phyloP scores from a whole-genome alignment of 1,140 invertebrate genomes.

The Solenopsis fugax region DNA sequence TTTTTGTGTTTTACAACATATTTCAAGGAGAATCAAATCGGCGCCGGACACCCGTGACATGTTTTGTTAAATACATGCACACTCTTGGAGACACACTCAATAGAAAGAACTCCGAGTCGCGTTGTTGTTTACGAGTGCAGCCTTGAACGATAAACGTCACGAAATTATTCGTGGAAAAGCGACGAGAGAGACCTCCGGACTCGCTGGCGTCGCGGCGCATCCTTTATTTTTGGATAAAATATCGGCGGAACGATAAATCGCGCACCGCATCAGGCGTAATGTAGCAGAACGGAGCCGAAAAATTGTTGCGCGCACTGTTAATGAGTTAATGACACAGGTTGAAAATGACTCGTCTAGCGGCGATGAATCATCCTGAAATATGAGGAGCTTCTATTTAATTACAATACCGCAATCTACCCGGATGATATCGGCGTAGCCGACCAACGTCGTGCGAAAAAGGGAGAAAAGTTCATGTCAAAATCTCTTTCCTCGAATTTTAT shows the following conservation, averaged over 20 bases:
- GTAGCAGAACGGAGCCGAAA: slow-evolving; percentile 69
- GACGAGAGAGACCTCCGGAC: slow-evolving; percentile 1
- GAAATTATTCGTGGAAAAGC: slow-evolving; percentile 47
- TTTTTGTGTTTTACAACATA: no score
- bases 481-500: slow-evolving; percentile 73
- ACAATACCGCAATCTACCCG: slow-evolving; percentile 39
- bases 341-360: slow-evolving; percentile 58
- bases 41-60: no score
- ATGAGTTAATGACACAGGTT: slow-evolving; percentile 71
- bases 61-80: background rate
- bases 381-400: slow-evolving; percentile 64
- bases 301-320: slow-evolving; percentile 65
- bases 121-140: slow-evolving; percentile 27
- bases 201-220: background rate
- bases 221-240: slow-evolving; percentile 34
- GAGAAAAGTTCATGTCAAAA: background rate
- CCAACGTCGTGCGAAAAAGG: slow-evolving; percentile 21
- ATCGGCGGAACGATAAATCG: slow-evolving; percentile 60
- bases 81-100: background rate
- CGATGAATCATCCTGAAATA: slow-evolving; percentile 59
- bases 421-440: background rate
- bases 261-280: slow-evolving; percentile 50
- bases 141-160: slow-evolving; percentile 32
- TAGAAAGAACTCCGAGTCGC: background rate
- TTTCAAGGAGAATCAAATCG: no score